Base-by-base conservation (phyloP, 2,888 invertebrate species). In the Andrena marginata region DNA sequence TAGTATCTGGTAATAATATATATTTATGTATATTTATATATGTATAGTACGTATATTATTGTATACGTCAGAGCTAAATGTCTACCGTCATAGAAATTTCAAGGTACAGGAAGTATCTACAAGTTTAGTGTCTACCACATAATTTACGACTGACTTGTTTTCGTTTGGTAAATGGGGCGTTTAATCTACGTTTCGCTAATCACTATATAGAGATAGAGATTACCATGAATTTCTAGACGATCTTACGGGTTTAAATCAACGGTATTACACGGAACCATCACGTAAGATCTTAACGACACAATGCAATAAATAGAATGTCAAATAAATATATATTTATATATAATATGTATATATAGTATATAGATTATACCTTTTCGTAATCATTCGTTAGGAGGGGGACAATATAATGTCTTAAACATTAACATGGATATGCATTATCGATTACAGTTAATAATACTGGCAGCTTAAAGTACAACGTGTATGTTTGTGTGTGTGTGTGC, bases 61-160 rank as follows among this genome's bases (percentile, higher is more conserved):
- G 76, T 85, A 71, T 89, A 88, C 85, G 85, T 76, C 70, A 74
- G 84, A 87, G 79, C 89, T 90, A 90, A 80, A 75, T 68, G 67
- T 56, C 88, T 92, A 91, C 89, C 10, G 77, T 91, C 90, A 92
- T 93, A 93, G 87, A 92, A 92, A 92, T 92, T 91, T 92, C 89
- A 92, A 93, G 92, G 93, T 93, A 92, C 93, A 90, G 91, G 91
- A 92, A 92, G 92, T 93, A 93, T 93, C 93, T 93, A 93, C 92
- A 92, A 90, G 85, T 92, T 26, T 85, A 80, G 87, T 87, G 85
- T 84, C 89, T 90, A 91, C 86, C 88, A 88, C 89, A 83, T 88
- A 87, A 87, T 78, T 72, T 78, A 83, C 80, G 85, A 65, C 85
- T 80, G 77, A 69, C 82, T 82, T 23, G 71, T 51, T 8, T 49